Evolutionary conservation across 2,888 invertebrate genomes (phyloP).

Genomic region (Calliopum simillimum): DNA sequence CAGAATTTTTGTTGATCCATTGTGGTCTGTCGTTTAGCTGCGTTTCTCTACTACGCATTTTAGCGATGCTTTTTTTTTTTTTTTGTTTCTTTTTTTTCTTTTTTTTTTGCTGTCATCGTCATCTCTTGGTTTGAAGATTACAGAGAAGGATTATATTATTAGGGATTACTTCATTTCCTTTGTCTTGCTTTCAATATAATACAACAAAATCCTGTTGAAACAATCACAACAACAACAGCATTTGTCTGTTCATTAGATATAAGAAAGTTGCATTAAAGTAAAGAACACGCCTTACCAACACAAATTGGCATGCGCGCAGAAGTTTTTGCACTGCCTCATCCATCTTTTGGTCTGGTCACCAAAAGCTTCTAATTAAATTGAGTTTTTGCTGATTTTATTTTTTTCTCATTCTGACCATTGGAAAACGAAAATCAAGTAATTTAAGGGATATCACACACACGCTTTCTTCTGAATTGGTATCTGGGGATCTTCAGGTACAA

Average conservation of each 20-base stretch:
- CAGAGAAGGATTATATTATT: slow-evolving; percentile 31
- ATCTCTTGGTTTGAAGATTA: background rate
- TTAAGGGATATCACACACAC: no score
- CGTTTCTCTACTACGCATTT: background rate
- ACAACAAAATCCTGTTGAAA: background rate
- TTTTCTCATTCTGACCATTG: no score
- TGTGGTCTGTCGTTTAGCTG: slow-evolving; percentile 19
- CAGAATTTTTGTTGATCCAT: slow-evolving; percentile 19
- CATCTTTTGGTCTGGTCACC: background rate
- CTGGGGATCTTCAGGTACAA: no score
- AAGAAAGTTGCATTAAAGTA: slow-evolving; percentile 13
- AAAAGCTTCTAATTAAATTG: slow-evolving; percentile 4
- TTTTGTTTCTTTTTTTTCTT: background rate
- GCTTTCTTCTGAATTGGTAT: no score
- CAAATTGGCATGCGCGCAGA: slow-evolving; percentile 6
- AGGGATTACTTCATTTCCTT: slow-evolving; percentile 24
- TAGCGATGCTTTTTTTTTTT: slow-evolving; percentile 20
- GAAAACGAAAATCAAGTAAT: no score
- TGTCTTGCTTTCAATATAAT: slow-evolving; percentile 10
- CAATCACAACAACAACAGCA: background rate
- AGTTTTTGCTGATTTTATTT: background rate
- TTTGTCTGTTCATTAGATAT: slow-evolving; percentile 30
- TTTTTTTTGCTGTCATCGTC: slow-evolving; percentile 33
- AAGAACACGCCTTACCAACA: slow-evolving; percentile 11
- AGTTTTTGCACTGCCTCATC: background rate